Base-by-base conservation (phyloP, 2,113 vertebrate species). In the Heterocephalus glaber region DNA sequence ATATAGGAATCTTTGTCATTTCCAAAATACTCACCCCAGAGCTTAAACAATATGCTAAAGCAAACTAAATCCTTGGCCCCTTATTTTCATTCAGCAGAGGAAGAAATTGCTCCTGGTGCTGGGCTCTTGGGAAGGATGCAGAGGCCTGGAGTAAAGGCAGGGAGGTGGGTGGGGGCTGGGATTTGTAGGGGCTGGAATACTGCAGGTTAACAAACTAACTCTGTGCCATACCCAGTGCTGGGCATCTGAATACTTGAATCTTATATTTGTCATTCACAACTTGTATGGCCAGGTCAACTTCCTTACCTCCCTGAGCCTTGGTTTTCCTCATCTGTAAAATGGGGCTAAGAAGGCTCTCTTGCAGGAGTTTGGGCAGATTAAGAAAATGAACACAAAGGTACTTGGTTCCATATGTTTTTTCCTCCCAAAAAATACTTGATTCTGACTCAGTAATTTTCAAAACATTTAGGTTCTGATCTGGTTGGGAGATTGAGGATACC, bases 371-470 rank as follows among this genome's bases (percentile, higher is more conserved):
- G 38, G 22, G 52, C 8, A 2, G 56, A 82, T 76, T 58, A 86
- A 72, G 60, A 63, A 94, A 95, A 58, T 7, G 24, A 82, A 44
- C 12, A 20, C 5, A 11, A 24, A 72, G 52, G 2, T 65, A 0
- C 70, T 63, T 14, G 47, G 41, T 79, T 56, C 11, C 41, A 1
- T 24, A 24, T 0, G 0, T 82, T 28, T 65, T 82, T 91, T 94
- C 61, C 10, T 87, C 80, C 87, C 84, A 47, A 80, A 35, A 70
- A 70, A 89, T 66, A 66, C 85, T 93, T 76, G 81, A 9, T 80
- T 94, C 76, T 35, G 63, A 74, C 35, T 97, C 52, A 87, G 58
- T 77, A 33, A 33, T 84, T 95, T 61, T 95, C 68, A 79, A 92
- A 92, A 92, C 24, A 38, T 60, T 63, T 74, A 65, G 30, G 26